Conservation (phyloP, 2,888 invertebrate genomes). For the Aproaerema taeniolella region DNA sequence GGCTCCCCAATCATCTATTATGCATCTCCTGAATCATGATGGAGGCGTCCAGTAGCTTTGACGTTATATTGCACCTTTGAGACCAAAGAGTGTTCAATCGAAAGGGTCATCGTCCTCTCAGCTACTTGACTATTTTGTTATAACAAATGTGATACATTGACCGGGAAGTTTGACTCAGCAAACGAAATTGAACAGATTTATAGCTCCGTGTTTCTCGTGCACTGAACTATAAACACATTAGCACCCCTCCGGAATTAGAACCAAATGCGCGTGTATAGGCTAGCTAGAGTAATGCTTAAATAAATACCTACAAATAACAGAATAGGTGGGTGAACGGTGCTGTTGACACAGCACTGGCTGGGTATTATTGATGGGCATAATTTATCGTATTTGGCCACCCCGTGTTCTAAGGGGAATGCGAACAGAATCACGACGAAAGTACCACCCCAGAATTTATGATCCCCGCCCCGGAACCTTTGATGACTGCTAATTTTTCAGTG, state of each 20-base stretch:
- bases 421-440: constrained; percentile 38
- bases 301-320: constrained; percentile 40
- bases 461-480: constrained; percentile 50
- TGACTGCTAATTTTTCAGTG: constrained; percentile 64
- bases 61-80: constrained; percentile 32
- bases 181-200: too few species aligned
- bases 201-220: too few species aligned
- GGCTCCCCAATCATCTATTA: constrained; percentile 34
- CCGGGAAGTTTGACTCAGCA: too few species aligned
- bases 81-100: constrained; percentile 24
- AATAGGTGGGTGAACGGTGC: constrained; percentile 37
- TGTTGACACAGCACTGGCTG: constrained; percentile 62
- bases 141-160: too few species aligned
- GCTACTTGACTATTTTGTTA: too few species aligned
- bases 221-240: too few species aligned
- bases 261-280: too few species aligned
- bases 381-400: constrained; percentile 55
- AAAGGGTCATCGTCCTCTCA: too few species aligned
- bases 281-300: too few species aligned
- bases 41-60: constrained; percentile 28
- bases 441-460: constrained; percentile 63
- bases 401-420: constrained; percentile 57
- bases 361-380: constrained; percentile 69
- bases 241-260: too few species aligned
- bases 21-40: constrained; percentile 34